Evolutionary conservation across 2,113 vertebrate genomes (phyloP).

Genomic region (Paracanthobrama guichenoti): DNA sequence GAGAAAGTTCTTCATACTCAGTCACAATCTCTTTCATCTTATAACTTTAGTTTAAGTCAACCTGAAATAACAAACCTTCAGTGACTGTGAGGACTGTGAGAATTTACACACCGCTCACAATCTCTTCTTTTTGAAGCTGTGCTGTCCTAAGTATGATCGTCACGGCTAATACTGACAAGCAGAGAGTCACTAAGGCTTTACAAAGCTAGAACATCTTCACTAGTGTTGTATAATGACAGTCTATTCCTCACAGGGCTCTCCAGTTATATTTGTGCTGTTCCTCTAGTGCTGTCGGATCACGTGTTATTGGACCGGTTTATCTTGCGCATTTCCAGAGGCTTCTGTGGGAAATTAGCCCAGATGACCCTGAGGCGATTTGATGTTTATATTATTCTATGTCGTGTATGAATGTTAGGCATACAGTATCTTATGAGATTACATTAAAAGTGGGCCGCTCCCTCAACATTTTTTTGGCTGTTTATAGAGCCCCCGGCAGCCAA

Average conservation of each 20-base stretch:
- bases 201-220: not conserved
- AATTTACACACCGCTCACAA: conserved; percentile 7
- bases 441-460: not conserved
- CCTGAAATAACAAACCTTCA: conserved; percentile 14
- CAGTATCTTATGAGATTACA: not conserved
- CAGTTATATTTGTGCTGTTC: not conserved
- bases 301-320: conserved; percentile 6
- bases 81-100: not conserved
- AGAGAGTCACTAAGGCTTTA: conserved; percentile 19
- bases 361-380: not conserved
- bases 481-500: not conserved
- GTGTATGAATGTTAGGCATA: not conserved
- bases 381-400: not conserved
- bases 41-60: conserved; percentile 2
- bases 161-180: conserved; percentile 8
- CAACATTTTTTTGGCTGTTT: not conserved
- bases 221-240: conserved; percentile 22
- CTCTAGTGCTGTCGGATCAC: not conserved
- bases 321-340: not conserved
- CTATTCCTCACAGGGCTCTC: conserved; percentile 3
- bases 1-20: not conserved
- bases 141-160: not conserved
- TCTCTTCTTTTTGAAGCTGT: not conserved
- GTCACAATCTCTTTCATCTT: conserved; percentile 1
- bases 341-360: not conserved